Percentiles rank a stretch among this genome's conserved stretches.
These are phyloP conservation scores for Loripinus fragilis DNA, from an alignment of 2,888 invertebrate species.

Conservation along the genomic window DNA sequence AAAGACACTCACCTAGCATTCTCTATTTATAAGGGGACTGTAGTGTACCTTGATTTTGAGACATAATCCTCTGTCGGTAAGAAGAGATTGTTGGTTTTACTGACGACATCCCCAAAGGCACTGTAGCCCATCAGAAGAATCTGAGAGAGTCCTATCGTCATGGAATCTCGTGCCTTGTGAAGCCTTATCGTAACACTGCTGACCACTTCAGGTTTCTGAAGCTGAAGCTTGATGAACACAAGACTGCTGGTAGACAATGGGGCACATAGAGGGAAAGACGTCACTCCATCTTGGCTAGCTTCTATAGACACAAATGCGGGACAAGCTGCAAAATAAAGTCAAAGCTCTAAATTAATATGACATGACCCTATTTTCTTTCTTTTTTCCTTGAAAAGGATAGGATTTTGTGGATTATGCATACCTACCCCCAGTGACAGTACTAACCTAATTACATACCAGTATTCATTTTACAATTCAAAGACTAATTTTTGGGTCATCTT, in stretches of 20 bases:
- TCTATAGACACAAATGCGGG: constrained; percentile 93
- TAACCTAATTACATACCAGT: no score
- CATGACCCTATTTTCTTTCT: no score
- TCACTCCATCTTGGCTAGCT: constrained; percentile 91
- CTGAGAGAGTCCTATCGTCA: constrained; percentile 94
- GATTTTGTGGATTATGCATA: no score
- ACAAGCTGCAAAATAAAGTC: constrained; percentile 87
- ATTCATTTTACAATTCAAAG: no score
- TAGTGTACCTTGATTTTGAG: constrained; percentile 79
- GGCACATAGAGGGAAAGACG: constrained; percentile 92
- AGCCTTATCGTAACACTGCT: constrained; percentile 91
- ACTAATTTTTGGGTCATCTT: no score
- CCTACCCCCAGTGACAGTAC: no score
- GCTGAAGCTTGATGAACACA: constrained; percentile 92
- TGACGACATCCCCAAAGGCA: constrained; percentile 88
- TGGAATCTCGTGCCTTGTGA: constrained; percentile 94
- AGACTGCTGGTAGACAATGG: constrained; percentile 93
- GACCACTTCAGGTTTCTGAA: constrained; percentile 93
- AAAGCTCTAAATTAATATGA: no score
- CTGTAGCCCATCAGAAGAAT: constrained; percentile 93
- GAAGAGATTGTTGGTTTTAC: constrained; percentile 66
- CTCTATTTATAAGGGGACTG: no score
- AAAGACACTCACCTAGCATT: no score
- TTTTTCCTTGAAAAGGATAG: no score
- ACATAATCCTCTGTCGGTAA: constrained; percentile 80